Base-by-base conservation (phyloP, 2,888 invertebrate genomes). In the Busseola fusca region DNA sequence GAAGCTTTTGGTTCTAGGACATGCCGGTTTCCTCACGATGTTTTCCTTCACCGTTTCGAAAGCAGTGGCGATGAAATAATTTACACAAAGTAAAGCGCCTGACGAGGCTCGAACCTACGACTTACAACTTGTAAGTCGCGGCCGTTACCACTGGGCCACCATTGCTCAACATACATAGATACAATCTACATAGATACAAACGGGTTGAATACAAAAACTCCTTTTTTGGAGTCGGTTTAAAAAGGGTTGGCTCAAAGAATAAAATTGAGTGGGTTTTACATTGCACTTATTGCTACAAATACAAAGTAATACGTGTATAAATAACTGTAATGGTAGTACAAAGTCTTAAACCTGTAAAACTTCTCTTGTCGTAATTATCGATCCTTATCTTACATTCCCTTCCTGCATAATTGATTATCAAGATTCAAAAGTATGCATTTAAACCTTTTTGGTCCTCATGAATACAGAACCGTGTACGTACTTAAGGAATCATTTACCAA, bases 371-470 rank as follows among this genome's bases (percentile, higher is more conserved):
- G 63, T 72, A 76, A 76, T 76, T 72, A 78, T 18, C 21, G 65
- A 76, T 68, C 37, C 30, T 56, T 81, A 76, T 72, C 72, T 30
- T 3, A 12, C 48, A 75, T 76, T 71, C 66, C 56, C n/a, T 79
- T 76, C 58, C 77, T 57, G 68, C 65, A 76, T 76, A 72, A 79
- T 76, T 81, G 76, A 80, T 65, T 81, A 66, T 64, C 42, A 68
- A 57, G 65, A 30, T 59, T 63, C 30, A 68, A 57, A 48, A 30
- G 68, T 59, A 63, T 65, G 54, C 62, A 63, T 62, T 81, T 42
- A 6, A 52, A 48, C 50, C 45, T 52, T 72, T 72, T 76, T 48
- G n/a, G 60, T 60, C 56, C 57, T 64, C 67, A n/a, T 71, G 52
- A 66, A 67, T 62, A 52, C 56, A 52, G 30, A 37, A 76, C 50